phyloP scores from a whole-genome alignment of 2,113 vertebrate genomes.

The Arothron firmamentum region DNA sequence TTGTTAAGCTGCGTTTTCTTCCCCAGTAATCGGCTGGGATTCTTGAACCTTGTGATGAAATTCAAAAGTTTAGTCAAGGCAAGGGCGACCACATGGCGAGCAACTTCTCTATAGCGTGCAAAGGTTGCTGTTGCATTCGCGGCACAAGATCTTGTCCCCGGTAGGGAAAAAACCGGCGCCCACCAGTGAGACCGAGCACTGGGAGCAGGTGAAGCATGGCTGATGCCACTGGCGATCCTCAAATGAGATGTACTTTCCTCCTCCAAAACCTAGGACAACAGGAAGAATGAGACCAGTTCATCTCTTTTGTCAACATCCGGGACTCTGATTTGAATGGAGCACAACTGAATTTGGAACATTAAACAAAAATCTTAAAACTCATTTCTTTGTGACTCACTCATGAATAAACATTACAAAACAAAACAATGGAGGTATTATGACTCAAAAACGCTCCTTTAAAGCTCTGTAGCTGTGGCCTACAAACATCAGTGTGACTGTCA shows the following conservation, averaged over 20 bases:
- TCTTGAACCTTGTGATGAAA: slow-evolving; percentile 2
- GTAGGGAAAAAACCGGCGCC: slow-evolving; percentile 94
- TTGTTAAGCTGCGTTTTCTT: slow-evolving; percentile 39
- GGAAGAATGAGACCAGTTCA: slow-evolving; percentile 2
- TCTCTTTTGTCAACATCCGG: too few relatives aligned
- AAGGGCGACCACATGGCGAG: slow-evolving; percentile 24
- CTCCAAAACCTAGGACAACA: slow-evolving; percentile 82
- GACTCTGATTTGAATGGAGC: neutral
- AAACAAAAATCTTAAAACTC: too few relatives aligned
- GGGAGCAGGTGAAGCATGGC: slow-evolving; percentile 90
- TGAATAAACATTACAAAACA: neutral
- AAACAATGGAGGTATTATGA: too few relatives aligned
- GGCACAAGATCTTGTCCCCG: slow-evolving; percentile 87
- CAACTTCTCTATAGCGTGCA: slow-evolving; percentile 70
- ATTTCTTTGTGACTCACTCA: neutral
- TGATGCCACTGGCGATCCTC: slow-evolving; percentile 99
- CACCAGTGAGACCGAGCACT: slow-evolving; percentile 89
- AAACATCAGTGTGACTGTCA: too few relatives aligned
- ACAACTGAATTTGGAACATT: neutral
- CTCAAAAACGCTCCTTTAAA: too few relatives aligned
- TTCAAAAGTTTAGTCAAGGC: too few relatives aligned
- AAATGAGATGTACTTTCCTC: slow-evolving; percentile 97
- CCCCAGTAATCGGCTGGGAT: slow-evolving; percentile 29
- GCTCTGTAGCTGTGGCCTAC: too few relatives aligned
- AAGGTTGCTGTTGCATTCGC: slow-evolving; percentile 84